Percentiles rank a stretch among this genome's conserved stretches.
Evolutionary conservation across 2,797 vertebrate species (phyloP).

Genomic region (Harpagifer antarcticus): DNA sequence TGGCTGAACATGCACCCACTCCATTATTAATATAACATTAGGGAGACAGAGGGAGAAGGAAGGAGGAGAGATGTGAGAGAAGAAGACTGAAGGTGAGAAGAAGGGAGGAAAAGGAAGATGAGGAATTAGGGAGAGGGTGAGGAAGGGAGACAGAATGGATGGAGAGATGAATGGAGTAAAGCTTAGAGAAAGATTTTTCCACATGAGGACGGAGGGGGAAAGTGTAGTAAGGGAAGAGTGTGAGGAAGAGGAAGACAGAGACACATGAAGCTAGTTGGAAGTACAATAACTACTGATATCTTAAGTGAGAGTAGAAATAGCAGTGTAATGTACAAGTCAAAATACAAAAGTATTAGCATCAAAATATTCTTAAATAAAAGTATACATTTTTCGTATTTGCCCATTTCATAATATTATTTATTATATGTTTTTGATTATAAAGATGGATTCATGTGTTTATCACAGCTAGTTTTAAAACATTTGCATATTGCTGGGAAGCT

Average conservation of each 20-base stretch:
- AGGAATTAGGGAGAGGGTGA: neutral
- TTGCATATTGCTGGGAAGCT: no score
- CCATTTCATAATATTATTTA: no score
- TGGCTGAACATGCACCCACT: slow-evolving; percentile 83
- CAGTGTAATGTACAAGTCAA: no score
- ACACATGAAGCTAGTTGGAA: slow-evolving; percentile 48
- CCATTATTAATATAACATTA: slow-evolving; percentile 87
- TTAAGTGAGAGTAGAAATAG: no score
- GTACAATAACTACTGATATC: slow-evolving; percentile 12
- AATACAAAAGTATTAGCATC: no score
- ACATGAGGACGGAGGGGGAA: slow-evolving; percentile 17
- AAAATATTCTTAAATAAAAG: no score
- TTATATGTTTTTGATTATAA: no score
- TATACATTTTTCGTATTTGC: no score
- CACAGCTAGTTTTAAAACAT: no score
- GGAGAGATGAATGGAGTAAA: slow-evolving; percentile 32
- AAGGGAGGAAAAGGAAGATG: slow-evolving; percentile 2
- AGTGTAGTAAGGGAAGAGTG: slow-evolving; percentile 38
- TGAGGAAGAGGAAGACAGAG: slow-evolving; percentile 49
- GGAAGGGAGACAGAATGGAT: slow-evolving; percentile 4
- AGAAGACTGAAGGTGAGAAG: neutral
- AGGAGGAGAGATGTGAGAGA: neutral
- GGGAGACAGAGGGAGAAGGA: slow-evolving; percentile 65
- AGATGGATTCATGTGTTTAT: no score
- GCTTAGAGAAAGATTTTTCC: slow-evolving; percentile 26